Conservation (phyloP, 2,888 invertebrate species). For the Omphaloscelis lunosa region DNA sequence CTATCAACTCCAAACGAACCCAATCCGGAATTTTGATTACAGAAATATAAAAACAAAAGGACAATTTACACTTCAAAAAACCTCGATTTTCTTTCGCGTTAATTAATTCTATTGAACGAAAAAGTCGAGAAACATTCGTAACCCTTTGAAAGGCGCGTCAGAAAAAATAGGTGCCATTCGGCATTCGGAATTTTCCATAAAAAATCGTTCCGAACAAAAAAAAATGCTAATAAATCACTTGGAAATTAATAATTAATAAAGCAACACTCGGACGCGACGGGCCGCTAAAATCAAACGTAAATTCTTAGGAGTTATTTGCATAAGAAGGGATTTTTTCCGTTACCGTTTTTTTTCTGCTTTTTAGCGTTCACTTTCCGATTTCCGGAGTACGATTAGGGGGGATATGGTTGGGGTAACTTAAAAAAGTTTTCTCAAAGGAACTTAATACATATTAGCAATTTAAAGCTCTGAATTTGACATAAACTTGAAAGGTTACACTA, state of each 20-base stretch:
- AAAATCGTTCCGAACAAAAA: slow-evolving; percentile 72
- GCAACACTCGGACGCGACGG: slow-evolving; percentile 80
- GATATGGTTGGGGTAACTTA: slow-evolving; percentile 62
- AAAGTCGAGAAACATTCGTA: slow-evolving; percentile 68
- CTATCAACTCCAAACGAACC: slow-evolving; percentile 45
- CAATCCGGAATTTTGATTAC: slow-evolving; percentile 62
- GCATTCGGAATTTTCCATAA: slow-evolving; percentile 76
- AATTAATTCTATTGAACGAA: slow-evolving; percentile 85
- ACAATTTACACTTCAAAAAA: slow-evolving; percentile 70
- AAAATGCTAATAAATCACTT: slow-evolving; percentile 87
- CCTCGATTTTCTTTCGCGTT: slow-evolving; percentile 72
- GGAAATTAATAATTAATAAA: slow-evolving; percentile 89
- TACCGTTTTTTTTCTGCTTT: slow-evolving; percentile 69
- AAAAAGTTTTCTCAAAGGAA: slow-evolving; percentile 7
- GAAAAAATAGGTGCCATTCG: slow-evolving; percentile 60
- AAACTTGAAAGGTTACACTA: no score
- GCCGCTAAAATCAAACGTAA: slow-evolving; percentile 85
- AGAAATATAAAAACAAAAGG: slow-evolving; percentile 67
- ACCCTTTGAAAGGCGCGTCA: slow-evolving; percentile 84
- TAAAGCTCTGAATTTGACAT: not conserved
- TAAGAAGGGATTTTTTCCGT: slow-evolving; percentile 82
- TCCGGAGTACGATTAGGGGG: slow-evolving; percentile 67
- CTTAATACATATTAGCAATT: not conserved
- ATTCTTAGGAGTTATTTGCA: slow-evolving; percentile 84
- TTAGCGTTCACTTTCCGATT: slow-evolving; percentile 79